Conservation (phyloP, 2,113 vertebrate genomes). For the Nipponia nippon region DNA sequence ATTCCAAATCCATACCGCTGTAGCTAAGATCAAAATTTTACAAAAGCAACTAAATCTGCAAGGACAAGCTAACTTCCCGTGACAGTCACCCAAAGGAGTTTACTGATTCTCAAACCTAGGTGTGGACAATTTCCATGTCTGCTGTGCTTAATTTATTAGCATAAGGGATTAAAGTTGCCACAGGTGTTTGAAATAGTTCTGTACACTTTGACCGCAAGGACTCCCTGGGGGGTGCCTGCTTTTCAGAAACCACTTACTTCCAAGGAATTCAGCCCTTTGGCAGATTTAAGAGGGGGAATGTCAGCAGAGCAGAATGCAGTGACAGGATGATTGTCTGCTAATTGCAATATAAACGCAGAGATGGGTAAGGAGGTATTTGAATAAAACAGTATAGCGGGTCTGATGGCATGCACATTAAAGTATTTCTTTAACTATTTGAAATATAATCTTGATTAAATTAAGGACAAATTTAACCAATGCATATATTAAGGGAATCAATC, state of each 20-base stretch:
- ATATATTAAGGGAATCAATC: not conserved
- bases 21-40: not conserved
- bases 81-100: slow-evolving; percentile 32
- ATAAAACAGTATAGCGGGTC: not conserved
- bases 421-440: not conserved
- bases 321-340: slow-evolving; percentile 53
- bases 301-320: slow-evolving; percentile 54
- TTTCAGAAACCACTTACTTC: slow-evolving; percentile 59
- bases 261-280: slow-evolving; percentile 52
- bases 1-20: not conserved
- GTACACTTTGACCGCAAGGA: slow-evolving; percentile 45
- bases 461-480: not conserved
- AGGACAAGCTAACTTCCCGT: slow-evolving; percentile 16
- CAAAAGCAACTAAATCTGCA: not conserved
- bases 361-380: not conserved
- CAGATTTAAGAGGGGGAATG: slow-evolving; percentile 62
- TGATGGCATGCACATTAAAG: not conserved
- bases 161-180: slow-evolving; percentile 59
- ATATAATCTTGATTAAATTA: not conserved
- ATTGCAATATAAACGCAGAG: slow-evolving; percentile 42
- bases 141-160: slow-evolving; percentile 61
- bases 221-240: slow-evolving; percentile 49
- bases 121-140: slow-evolving; percentile 52
- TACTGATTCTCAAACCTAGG: not conserved
- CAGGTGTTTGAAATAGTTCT: slow-evolving; percentile 63